These are phyloP conservation scores for Drosophila elegans DNA, from an alignment of 1,140 invertebrate genomes.

Conservation along the genomic window DNA sequence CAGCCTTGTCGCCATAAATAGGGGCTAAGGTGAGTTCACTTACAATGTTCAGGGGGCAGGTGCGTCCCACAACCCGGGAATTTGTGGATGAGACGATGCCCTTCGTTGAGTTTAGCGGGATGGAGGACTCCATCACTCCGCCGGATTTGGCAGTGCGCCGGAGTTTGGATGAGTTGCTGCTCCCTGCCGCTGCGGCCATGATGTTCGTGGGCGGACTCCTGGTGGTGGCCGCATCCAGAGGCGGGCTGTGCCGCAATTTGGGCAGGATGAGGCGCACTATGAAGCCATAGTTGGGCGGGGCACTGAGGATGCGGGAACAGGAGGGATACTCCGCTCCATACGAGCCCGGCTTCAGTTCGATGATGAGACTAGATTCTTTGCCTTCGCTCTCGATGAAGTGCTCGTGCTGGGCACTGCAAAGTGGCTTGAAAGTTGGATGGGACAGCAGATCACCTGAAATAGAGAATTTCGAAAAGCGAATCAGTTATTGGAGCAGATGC, in stretches of 20 bases:
- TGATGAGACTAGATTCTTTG: constrained; percentile 82
- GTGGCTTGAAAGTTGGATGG: constrained; percentile 74
- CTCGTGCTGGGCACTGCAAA: constrained; percentile 77
- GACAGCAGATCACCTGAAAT: constrained; percentile 70
- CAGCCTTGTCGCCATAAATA: constrained; percentile 17
- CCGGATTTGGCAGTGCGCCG: constrained; percentile 18
- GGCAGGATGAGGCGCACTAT: constrained; percentile 81
- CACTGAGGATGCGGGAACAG: constrained; percentile 76
- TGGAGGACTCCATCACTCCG: constrained; percentile 36
- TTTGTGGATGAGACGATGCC: background rate
- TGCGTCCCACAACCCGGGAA: constrained; percentile 54
- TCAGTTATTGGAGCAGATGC: constrained; percentile 37
- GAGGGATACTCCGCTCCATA: constrained; percentile 56
- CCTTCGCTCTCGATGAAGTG: constrained; percentile 83
- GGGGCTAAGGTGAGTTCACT: constrained; percentile 44
- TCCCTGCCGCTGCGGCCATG: constrained; percentile 42
- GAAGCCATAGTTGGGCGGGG: constrained; percentile 76
- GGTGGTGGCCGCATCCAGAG: constrained; percentile 15
- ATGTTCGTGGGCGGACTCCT: constrained; percentile 39
- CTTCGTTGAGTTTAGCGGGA: constrained; percentile 39
- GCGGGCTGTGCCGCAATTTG: constrained; percentile 65
- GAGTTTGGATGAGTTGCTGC: constrained; percentile 29
- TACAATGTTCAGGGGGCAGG: constrained; percentile 81
- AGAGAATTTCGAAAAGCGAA: background rate
- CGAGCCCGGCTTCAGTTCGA: constrained; percentile 73